Evolutionary conservation across 2,797 vertebrate species (phyloP).

Genomic region (Anabacerthia variegaticeps): DNA sequence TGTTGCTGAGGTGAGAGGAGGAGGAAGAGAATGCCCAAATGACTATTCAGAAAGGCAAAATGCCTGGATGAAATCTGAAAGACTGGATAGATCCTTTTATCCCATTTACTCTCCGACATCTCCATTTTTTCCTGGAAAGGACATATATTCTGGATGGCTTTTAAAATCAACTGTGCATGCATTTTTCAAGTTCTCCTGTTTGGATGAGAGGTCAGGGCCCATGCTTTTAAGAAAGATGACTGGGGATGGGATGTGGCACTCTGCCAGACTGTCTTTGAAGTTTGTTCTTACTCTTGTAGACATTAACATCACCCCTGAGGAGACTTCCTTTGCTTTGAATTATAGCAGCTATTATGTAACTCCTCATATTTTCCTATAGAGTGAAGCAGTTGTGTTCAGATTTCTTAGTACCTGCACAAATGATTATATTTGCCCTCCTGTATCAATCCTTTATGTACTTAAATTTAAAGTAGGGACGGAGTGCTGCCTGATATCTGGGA

Average conservation of each 20-base stretch:
- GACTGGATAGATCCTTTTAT: neutral
- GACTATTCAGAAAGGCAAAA: neutral
- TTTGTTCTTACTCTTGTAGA: neutral
- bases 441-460: neutral
- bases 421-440: neutral
- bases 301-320: neutral
- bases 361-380: neutral
- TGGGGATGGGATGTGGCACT: neutral
- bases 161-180: constrained; percentile 10
- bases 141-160: neutral
- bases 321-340: neutral
- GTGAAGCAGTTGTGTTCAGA: neutral
- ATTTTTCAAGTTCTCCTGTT: neutral
- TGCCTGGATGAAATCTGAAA: neutral
- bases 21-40: neutral
- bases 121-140: neutral
- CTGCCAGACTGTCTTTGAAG: neutral
- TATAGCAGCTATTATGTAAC: neutral
- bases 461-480: neutral
- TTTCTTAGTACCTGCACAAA: neutral
- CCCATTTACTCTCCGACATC: neutral
- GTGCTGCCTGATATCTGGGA: neutral
- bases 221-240: neutral
- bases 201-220: neutral
- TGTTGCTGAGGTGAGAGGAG: neutral